Conservation (phyloP, 2,888 invertebrate species). For the Gari tellinella region DNA sequence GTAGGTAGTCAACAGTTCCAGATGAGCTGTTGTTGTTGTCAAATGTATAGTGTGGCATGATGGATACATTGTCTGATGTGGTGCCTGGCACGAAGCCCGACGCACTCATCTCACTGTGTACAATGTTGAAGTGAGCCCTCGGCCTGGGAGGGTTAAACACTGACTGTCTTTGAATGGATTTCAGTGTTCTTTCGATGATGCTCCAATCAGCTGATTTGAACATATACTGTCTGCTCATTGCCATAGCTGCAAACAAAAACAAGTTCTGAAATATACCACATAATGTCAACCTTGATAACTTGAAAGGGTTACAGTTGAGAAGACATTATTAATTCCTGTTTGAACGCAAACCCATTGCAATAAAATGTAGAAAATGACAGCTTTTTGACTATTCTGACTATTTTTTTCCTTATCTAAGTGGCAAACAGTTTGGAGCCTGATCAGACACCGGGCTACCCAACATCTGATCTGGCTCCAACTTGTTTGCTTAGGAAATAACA, state of each 20-base stretch:
- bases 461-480: too few relatives aligned
- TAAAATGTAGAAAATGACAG: too few relatives aligned
- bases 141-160: constrained; percentile 18
- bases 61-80: constrained; percentile 47
- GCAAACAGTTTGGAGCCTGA: too few relatives aligned
- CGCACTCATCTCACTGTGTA: constrained; percentile 46
- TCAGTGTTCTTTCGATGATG: constrained; percentile 35
- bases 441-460: too few relatives aligned
- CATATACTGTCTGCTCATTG: constrained; percentile 25
- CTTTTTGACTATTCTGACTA: too few relatives aligned
- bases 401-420: too few relatives aligned
- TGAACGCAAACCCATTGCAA: too few relatives aligned
- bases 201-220: constrained; percentile 34
- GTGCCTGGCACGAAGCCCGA: constrained; percentile 35
- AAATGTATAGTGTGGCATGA: constrained; percentile 24
- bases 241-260: constrained; percentile 49
- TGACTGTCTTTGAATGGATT: constrained; percentile 21
- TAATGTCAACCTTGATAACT: too few relatives aligned
- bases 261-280: too few relatives aligned
- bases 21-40: constrained; percentile 51
- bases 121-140: constrained; percentile 48
- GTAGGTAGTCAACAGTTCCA: constrained; percentile 27
- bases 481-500: neutral
- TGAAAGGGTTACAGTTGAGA: neutral
- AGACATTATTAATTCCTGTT: too few relatives aligned